Evolutionary conservation across 2,113 vertebrate species (phyloP).

Genomic region (Megaceryle maxima): DNA sequence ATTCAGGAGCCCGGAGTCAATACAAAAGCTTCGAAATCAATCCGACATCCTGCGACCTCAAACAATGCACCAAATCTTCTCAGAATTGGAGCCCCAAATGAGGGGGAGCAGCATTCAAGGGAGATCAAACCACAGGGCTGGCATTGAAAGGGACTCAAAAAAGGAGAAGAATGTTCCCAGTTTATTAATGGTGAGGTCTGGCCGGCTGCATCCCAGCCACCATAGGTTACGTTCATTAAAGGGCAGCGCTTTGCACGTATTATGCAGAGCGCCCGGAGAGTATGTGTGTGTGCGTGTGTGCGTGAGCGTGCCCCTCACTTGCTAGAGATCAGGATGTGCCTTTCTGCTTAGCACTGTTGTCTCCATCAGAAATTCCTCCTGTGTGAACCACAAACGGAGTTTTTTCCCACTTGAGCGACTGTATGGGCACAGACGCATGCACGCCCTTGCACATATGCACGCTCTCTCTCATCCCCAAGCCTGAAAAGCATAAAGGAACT

Average conservation of each 20-base stretch:
- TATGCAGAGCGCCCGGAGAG: neutral
- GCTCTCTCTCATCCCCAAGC: neutral
- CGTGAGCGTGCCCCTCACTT: neutral
- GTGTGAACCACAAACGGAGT: conserved; percentile 19
- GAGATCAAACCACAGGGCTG: conserved; percentile 77
- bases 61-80: conserved; percentile 84
- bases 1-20: conserved; percentile 79
- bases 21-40: conserved; percentile 86
- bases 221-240: conserved; percentile 37
- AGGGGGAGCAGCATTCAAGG: conserved; percentile 79
- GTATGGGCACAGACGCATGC: neutral
- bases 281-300: conserved; percentile 10
- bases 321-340: conserved; percentile 50
- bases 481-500: conserved; percentile 36
- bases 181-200: conserved; percentile 66
- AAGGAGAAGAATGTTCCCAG: conserved; percentile 48
- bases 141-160: conserved; percentile 63
- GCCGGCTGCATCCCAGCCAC: conserved; percentile 39
- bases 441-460: neutral
- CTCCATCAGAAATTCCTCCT: conserved; percentile 52
- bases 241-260: conserved; percentile 7
- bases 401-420: conserved; percentile 56
- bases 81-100: conserved; percentile 78
- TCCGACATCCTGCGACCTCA: conserved; percentile 80
- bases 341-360: conserved; percentile 31